A percentile compares a stretch with the other conserved stretches of the same genome.
Conservation (phyloP, 2,113 vertebrate genomes). For the Tragelaphus imberbis region DNA sequence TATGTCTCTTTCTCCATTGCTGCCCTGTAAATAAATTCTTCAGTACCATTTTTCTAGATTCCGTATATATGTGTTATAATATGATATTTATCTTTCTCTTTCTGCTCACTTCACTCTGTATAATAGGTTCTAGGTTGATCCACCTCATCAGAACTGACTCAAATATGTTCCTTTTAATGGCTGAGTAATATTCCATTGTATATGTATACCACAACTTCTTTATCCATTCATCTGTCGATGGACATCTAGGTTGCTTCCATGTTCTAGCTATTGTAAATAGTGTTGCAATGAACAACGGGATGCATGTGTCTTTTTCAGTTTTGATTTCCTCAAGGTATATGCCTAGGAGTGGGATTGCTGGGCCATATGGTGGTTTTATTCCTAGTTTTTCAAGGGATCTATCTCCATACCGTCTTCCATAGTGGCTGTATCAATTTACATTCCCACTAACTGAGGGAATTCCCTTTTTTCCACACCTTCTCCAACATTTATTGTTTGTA, state of each 20-base stretch:
- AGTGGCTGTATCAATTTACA: not conserved
- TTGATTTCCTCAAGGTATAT: not conserved
- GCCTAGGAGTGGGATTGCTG: not conserved
- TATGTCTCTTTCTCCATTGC: not conserved
- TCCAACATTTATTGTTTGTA: not conserved
- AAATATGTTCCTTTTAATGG: not conserved
- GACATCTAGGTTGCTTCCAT: not conserved
- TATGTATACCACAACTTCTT: not conserved
- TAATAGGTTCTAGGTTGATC: not conserved
- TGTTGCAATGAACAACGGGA: not conserved
- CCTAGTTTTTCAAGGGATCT: not conserved
- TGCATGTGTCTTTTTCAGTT: not conserved
- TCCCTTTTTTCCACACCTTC: not conserved
- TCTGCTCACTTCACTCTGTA: not conserved
- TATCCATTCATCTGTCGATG: not conserved
- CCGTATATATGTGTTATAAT: not conserved
- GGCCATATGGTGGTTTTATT: not conserved
- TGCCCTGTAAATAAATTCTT: not conserved
- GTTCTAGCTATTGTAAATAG: not conserved
- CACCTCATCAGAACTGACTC: not conserved
- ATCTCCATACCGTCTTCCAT: not conserved
- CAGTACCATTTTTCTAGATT: not conserved
- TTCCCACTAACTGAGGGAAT: not conserved
- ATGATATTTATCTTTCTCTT: not conserved
- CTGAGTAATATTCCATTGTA: not conserved